Conservation (phyloP, 2,888 invertebrate genomes). For the Pollenia amentaria region DNA sequence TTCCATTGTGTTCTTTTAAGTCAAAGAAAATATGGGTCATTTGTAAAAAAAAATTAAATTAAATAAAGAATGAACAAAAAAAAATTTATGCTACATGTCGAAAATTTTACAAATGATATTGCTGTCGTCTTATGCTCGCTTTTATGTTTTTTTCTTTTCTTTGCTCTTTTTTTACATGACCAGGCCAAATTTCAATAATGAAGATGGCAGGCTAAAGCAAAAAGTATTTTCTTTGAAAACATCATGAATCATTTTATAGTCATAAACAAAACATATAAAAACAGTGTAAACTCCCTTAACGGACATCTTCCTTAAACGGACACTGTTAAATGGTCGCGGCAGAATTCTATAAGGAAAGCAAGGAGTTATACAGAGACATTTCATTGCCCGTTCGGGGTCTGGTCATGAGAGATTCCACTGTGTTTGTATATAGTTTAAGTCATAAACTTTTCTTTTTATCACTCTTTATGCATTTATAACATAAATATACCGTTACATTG, state of each 20-base stretch:
- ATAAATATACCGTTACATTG: constrained; percentile 28
- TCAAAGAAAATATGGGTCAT: constrained; percentile 55
- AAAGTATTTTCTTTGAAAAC: background rate
- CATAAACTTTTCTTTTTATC: constrained; percentile 38
- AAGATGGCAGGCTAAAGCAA: background rate
- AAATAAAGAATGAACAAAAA: background rate
- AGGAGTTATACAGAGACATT: too few relatives aligned
- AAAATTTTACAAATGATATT: background rate
- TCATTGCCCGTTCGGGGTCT: too few relatives aligned
- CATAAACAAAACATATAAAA: background rate
- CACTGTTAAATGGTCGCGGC: too few relatives aligned
- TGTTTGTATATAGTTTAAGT: background rate
- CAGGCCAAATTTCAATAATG: background rate
- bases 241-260: constrained; percentile 45
- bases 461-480: background rate
- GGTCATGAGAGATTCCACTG: too few relatives aligned
- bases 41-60: constrained; percentile 16
- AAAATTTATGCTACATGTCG: constrained; percentile 11
- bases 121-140: background rate
- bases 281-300: too few relatives aligned
- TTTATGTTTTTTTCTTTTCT: background rate
- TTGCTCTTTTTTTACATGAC: background rate
- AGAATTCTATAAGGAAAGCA: too few relatives aligned
- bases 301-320: too few relatives aligned
- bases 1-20: constrained; percentile 6